Evolutionary conservation across 2,888 invertebrate genomes (phyloP), one percentile per base, ranked within the genome.

Genomic region (Gryllus longicercus): DNA sequence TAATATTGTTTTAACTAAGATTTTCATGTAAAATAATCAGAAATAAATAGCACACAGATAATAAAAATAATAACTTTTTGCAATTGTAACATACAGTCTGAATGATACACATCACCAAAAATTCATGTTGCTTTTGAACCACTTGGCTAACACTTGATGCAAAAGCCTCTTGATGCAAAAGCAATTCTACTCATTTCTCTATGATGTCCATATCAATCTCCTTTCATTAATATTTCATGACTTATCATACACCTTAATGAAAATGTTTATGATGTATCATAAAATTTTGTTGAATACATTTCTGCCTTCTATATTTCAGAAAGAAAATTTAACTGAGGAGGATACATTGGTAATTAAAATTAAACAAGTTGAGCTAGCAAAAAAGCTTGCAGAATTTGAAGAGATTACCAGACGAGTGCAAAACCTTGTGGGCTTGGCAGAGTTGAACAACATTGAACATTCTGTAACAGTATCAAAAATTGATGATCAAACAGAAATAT

Each of bases 321-420:
- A 92, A 87, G 84, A 89, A 5, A 87, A 88, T 79, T 86, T 92
- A 84, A 90, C 90, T 0, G 90, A 91, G 76, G 87, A 87, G 0
- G 92, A 93, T 83, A 89, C 90, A 1, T 86, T 86, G 80, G 89
- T 89, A 82, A 85, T 92, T 14, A 89, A 90, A 51, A 88, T 89
- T 74, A 89, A 91, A 78, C 92, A 92, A 83, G 88, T 89, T 50
- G 85, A 90, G 80, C 86, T 93, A 0, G 89, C 91, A 79, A 87
- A 88, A 4, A 92, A 92, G 84, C 89, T 92, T 88, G 88, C 89
- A 25, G 88, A 91, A 75, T 90, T 92, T 82, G 92, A 92, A 83
- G 87, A 88, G 23, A 89, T 92, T 81, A 92, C 92, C 0, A 89
- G 88, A 84, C 88, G 87, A 76, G 87, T 92, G 74, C 91, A 91